Percentiles rank a stretch among this genome's conserved stretches.
Evolutionary conservation across 2,797 vertebrate genomes (phyloP).

Genomic region (Siniperca undulata): DNA sequence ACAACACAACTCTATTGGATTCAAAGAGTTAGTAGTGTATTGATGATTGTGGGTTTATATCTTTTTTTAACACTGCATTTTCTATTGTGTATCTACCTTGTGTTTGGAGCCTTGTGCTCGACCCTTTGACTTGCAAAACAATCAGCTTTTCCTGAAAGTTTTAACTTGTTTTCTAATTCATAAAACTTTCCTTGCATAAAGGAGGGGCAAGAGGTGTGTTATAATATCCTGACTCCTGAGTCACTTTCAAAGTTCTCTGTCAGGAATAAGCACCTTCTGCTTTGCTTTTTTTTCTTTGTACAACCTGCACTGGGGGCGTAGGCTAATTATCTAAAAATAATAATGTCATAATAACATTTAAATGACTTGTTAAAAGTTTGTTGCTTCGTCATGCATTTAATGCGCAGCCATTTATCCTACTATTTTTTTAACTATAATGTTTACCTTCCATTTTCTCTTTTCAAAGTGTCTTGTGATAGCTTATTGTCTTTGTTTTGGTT

Average conservation of each 20-base stretch:
- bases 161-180: constrained; percentile 9
- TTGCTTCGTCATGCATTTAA: constrained; percentile 27
- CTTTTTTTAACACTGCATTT: not conserved
- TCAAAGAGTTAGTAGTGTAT: not conserved
- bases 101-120: not conserved
- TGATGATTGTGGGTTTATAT: not conserved
- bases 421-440: not conserved
- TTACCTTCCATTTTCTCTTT: constrained; percentile 2
- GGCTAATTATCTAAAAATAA: constrained; percentile 57
- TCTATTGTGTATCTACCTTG: not conserved
- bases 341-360: constrained; percentile 39
- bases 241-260: constrained; percentile 69
- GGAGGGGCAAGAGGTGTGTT: constrained; percentile 40
- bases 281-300: constrained; percentile 2
- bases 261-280: constrained; percentile 32
- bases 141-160: constrained; percentile 23
- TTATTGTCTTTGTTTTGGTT: not conserved
- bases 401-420: not conserved
- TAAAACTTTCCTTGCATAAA: constrained; percentile 21
- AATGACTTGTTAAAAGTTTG: constrained; percentile 44
- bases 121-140: constrained; percentile 24
- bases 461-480: not conserved
- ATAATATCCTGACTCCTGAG: constrained; percentile 28
- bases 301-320: constrained; percentile 34
- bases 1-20: not conserved